Conservation (phyloP, 1,140 invertebrate genomes). For the Theocolax elegans region DNA sequence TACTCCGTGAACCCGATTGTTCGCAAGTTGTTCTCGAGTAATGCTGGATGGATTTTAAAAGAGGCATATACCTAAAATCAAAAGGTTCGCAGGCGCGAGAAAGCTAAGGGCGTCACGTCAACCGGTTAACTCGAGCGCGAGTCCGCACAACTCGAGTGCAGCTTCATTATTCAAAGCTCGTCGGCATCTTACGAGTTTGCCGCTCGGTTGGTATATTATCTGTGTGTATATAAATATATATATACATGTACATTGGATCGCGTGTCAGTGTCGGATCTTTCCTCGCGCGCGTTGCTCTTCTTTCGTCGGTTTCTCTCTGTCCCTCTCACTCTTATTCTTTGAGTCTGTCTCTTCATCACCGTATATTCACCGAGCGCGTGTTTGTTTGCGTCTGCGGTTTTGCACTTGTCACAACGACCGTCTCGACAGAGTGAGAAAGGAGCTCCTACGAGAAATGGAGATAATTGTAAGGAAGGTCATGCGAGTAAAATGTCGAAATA, state of each 20-base stretch:
- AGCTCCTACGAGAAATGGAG: too few relatives aligned
- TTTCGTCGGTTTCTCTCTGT: neutral
- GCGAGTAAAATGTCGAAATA: too few relatives aligned
- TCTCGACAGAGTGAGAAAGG: too few relatives aligned
- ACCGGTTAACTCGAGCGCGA: slow-evolving; percentile 15
- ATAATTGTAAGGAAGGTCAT: too few relatives aligned
- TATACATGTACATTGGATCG: too few relatives aligned
- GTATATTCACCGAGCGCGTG: neutral
- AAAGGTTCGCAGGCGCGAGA: neutral
- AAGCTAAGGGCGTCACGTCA: slow-evolving; percentile 5
- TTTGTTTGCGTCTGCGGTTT: too few relatives aligned
- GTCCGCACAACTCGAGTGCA: slow-evolving; percentile 34
- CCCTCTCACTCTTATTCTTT: slow-evolving; percentile 8
- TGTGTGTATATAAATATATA: too few relatives aligned
- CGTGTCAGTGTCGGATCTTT: too few relatives aligned
- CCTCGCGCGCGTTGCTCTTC: slow-evolving; percentile 29
- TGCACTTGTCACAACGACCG: too few relatives aligned
- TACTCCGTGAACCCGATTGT: too few relatives aligned
- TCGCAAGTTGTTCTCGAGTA: too few relatives aligned
- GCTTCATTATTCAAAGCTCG: slow-evolving; percentile 67
- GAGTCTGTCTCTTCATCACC: neutral
- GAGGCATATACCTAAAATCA: neutral
- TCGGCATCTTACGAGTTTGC: slow-evolving; percentile 61
- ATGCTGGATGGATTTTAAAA: neutral
- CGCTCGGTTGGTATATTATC: slow-evolving; percentile 55